These are phyloP conservation scores for Galeopsomyia nigrocyanea DNA, from an alignment of 2,888 invertebrate species.

Conservation along the genomic window DNA sequence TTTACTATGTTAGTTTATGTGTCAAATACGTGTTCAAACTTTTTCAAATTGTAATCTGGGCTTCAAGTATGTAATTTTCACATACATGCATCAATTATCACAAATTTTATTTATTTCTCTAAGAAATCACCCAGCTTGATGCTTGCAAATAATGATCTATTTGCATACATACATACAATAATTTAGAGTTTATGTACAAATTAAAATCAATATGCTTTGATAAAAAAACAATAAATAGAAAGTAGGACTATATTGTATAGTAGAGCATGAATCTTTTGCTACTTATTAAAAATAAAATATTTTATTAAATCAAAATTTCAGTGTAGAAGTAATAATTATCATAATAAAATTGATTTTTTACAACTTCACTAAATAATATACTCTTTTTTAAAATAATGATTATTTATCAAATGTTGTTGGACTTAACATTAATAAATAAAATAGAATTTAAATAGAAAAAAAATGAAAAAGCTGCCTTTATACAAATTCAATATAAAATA, in stretches of 20 bases:
- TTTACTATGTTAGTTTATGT: no score
- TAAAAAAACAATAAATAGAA: not conserved
- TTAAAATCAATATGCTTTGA: not conserved
- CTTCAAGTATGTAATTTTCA: not conserved
- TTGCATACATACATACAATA: not conserved
- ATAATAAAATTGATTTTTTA: no score
- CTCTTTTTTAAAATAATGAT: no score
- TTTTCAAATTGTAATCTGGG: not conserved
- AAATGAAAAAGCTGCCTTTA: no score
- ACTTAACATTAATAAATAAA: no score
- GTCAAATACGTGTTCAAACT: no score
- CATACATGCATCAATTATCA: not conserved
- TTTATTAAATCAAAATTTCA: no score
- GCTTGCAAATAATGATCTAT: not conserved
- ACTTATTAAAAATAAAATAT: not conserved
- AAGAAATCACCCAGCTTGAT: not conserved
- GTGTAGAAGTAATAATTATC: no score
- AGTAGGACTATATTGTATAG: not conserved
- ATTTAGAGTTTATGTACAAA: not conserved
- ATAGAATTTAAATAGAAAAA: no score
- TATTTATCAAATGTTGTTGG: no score
- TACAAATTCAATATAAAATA: no score
- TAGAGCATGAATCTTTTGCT: not conserved
- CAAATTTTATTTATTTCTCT: not conserved
- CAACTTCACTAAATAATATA: no score